A percentile compares a stretch with the other conserved stretches of the same genome.
Evolutionary conservation across 2,888 invertebrate species (phyloP).

Genomic region (Nephrotoma flavescens): DNA sequence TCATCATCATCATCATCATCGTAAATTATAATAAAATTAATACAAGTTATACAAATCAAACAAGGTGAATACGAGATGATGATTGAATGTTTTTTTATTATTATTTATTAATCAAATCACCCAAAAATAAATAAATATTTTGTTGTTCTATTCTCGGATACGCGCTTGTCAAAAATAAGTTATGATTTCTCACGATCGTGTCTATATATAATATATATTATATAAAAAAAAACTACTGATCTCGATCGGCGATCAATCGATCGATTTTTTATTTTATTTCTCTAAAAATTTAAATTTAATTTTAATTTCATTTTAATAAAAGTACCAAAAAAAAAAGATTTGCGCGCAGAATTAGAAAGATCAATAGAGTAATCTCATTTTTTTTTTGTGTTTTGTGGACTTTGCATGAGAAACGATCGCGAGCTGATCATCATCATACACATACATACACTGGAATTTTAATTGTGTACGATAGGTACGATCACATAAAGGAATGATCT

Average conservation of each 20-base stretch:
- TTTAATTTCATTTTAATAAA: background rate
- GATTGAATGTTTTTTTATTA: background rate
- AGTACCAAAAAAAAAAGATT: background rate
- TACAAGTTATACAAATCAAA: background rate
- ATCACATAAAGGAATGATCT: background rate
- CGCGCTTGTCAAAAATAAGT: background rate
- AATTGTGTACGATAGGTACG: background rate
- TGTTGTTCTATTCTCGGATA: background rate
- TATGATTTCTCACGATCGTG: background rate
- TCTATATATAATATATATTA: background rate
- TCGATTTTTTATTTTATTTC: background rate
- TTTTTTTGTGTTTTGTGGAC: background rate
- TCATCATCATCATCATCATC: background rate
- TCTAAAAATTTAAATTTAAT: background rate
- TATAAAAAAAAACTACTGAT: background rate
- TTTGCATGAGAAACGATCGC: background rate
- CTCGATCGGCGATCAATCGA: background rate
- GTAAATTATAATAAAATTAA: background rate
- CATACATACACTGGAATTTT: background rate
- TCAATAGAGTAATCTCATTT: background rate
- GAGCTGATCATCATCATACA: background rate
- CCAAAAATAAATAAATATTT: background rate
- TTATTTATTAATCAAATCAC: background rate
- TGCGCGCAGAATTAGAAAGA: background rate
- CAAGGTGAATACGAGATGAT: background rate